Evolutionary conservation across 2,113 vertebrate genomes (phyloP), one percentile per base, ranked within the genome.

Genomic region (Coracopsis vasa): DNA sequence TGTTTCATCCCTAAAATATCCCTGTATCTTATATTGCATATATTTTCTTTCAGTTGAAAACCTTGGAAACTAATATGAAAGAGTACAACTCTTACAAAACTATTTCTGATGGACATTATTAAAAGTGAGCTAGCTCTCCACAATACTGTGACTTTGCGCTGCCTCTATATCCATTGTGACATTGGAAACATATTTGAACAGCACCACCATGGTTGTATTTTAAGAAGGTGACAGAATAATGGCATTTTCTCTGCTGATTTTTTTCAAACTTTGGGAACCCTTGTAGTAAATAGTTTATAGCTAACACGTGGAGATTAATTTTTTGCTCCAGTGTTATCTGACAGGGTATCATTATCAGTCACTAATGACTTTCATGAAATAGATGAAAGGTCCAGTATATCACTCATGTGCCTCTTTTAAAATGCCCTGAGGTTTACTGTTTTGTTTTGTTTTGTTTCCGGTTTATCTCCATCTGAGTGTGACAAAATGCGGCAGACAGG

Each of bases 381-480:
- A 56, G 75, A 94, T 96, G 70, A 93, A 96, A 97, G 75, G 83
- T 75, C 90, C 77, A 44, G 54, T 83, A 91, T 94, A 96, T 95
- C 80, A 85, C 58, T 90, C 95, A 86, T 48, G 58, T 90, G 95
- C 54, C 58, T 96, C 90, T 90, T 96, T 91, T 92, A 88, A 96
- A 97, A 91, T 86, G 87, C 25, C 50, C 79, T 42, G 31, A 83
- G 88, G 88, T 95, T 91, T 95, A 91, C 60, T 86, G 64, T 1
- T 91, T 93, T 93, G 67, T 1, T 91, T 93, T 93, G 67, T 5
- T 86, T 94, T 93, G 82, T 0, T 86, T 95, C 88, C 73, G 45
- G 95, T 96, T 96, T 96, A 96, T 97, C 95, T 96, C 47, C 88
- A 31, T 85, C 87, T 96, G 96, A 96, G 80, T 92, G 92, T 81